Evolutionary conservation across 1,140 invertebrate genomes (phyloP), one percentile per base, ranked within the genome.

Genomic region (Pteromalus puparum): DNA sequence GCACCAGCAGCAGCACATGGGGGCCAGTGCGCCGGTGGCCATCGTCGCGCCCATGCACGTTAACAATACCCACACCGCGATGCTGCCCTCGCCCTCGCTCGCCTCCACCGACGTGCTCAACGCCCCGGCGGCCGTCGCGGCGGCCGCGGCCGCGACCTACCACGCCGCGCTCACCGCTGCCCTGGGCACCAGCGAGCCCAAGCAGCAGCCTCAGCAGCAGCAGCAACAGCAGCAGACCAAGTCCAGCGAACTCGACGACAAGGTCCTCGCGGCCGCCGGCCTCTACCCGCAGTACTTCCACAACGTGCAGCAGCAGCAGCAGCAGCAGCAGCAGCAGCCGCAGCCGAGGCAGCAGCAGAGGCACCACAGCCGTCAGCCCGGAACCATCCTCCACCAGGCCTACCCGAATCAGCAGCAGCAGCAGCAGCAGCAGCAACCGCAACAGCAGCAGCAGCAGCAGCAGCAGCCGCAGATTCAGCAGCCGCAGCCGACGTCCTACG

Each of bases 381-480:
- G 48, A 15, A 26, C 42, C 15, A 82, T 86, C 53, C 26, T 83
- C 53, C 67, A 67, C 76, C 73, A 80, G 67, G n/a, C 83, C 77
- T 76, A 81, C 73, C 15, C 78, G 42, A 80, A 4, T 24, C 82
- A 53, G 73, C 83, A 77, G 48, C 84, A 61, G 30, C 30, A 34
- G 30, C 30, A 34, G 30, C 30, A n/a, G 26, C 88, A 86, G 67
- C 89, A 88, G 67, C 90, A 90, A 85, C 92, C 90, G 75, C 92
- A 89, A 46, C 82, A 48, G 30, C 89, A 88, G 48, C 89, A 86
- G 26, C 87, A 86, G 18, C 90, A 86, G 28, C 85, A 65, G 9
- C 88, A 86, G 42, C 87, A 86, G 61, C 88, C 87, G 42, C 86
- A 85, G 53, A 82, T 61, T 13, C 82, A 76, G 34, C 87, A 86